Percentiles rank a stretch among this genome's conserved stretches.
phyloP scores from a whole-genome alignment of 2,797 vertebrate species.

The Enteromius viviparus region DNA sequence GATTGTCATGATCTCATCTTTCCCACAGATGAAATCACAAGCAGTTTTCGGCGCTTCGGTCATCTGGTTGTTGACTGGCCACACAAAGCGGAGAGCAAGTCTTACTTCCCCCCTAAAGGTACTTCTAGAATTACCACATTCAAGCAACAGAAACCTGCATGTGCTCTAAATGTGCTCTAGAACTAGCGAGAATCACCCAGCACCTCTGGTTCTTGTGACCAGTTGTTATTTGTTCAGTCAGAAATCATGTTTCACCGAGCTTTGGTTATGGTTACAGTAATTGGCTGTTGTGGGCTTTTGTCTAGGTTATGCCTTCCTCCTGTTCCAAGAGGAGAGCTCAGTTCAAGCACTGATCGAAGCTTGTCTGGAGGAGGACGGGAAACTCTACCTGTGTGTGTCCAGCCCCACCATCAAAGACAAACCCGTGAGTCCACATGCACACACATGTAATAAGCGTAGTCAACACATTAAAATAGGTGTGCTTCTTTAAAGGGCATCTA shows the following conservation, averaged over 20 bases:
- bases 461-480: background rate
- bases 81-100: conserved; percentile 99
- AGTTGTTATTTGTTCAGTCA: background rate
- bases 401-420: conserved; percentile 99
- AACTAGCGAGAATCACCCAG: background rate
- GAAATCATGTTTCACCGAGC: background rate
- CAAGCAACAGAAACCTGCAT: background rate
- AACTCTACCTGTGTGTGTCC: conserved; percentile 97
- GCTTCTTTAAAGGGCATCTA: background rate
- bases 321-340: conserved; percentile 98
- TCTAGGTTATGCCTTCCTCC: conserved; percentile 96
- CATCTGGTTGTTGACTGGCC: conserved; percentile 99
- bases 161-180: background rate
- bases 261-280: background rate
- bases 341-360: conserved; percentile 97
- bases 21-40: conserved; percentile 93
- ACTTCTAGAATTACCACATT: conserved; percentile 49
- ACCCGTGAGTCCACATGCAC: conserved; percentile 83
- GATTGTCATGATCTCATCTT: conserved; percentile 1
- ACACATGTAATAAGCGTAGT: background rate
- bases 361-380: conserved; percentile 97
- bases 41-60: conserved; percentile 96
- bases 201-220: background rate
- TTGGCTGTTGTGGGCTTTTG: conserved; percentile 34
- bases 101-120: conserved; percentile 99